Evolutionary conservation across 2,888 invertebrate species (phyloP).

Genomic region (Buathra laborator): DNA sequence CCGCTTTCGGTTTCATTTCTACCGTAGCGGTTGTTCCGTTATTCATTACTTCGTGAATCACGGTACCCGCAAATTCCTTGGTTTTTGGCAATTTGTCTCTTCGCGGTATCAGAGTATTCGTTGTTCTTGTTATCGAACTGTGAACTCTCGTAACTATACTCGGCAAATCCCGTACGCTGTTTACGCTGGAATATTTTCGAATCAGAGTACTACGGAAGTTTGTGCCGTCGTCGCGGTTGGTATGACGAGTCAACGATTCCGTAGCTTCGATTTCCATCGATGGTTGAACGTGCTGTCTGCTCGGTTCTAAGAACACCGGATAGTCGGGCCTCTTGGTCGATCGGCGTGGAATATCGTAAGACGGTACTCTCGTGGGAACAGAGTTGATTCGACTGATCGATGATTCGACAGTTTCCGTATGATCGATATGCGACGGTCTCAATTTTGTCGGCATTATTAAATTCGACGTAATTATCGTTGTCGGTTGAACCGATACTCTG

Average conservation of each 20-base stretch:
- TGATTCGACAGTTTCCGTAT: conserved; percentile 72
- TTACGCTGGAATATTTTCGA: conserved; percentile 55
- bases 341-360: conserved; percentile 71
- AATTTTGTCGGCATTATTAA: conserved; percentile 77
- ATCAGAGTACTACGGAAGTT: conserved; percentile 48
- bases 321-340: conserved; percentile 75
- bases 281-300: conserved; percentile 74
- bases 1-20: conserved; percentile 80
- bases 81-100: conserved; percentile 67
- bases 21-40: conserved; percentile 74
- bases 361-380: conserved; percentile 66
- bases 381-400: conserved; percentile 66
- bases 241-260: conserved; percentile 74
- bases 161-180: conserved; percentile 65
- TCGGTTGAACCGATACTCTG: conserved; percentile 79
- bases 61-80: conserved; percentile 73
- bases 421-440: conserved; percentile 72
- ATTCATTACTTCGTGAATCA: conserved; percentile 70
- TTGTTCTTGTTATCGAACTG: conserved; percentile 74
- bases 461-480: conserved; percentile 76
- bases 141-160: conserved; percentile 73
- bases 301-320: conserved; percentile 79
- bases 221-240: conserved; percentile 49
- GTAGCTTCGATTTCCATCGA: conserved; percentile 78
- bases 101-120: conserved; percentile 68